Conservation (phyloP, 1,140 invertebrate genomes). For the Bacillus rossius region DNA sequence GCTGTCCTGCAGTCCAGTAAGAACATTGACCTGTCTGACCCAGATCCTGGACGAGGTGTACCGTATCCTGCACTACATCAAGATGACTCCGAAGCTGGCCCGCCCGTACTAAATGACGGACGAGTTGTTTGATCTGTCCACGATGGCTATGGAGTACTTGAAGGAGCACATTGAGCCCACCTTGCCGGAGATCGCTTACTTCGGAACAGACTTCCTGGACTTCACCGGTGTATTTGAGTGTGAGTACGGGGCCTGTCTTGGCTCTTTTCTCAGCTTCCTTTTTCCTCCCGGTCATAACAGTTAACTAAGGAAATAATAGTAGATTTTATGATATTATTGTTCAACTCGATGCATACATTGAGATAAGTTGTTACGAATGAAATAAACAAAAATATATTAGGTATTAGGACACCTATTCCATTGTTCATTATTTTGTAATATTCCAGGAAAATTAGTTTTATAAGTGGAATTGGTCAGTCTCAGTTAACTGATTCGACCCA, state of each 20-base stretch:
- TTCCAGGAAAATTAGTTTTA: too few relatives aligned
- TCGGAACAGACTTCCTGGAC: slow-evolving; percentile 31
- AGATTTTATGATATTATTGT: too few relatives aligned
- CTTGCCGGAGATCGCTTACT: slow-evolving; percentile 36
- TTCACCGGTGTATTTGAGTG: slow-evolving; percentile 17
- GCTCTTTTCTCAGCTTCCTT: not conserved
- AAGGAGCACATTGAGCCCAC: slow-evolving; percentile 36
- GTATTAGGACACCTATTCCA: too few relatives aligned
- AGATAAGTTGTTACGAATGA: not conserved
- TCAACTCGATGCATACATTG: too few relatives aligned
- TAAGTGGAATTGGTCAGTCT: too few relatives aligned
- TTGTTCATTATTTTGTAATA: too few relatives aligned
- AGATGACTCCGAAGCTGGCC: slow-evolving; percentile 25
- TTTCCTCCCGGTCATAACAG: too few relatives aligned
- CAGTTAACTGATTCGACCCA: too few relatives aligned
- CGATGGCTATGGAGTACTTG: slow-evolving; percentile 41
- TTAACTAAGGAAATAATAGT: too few relatives aligned
- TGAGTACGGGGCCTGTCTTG: slow-evolving; percentile 12
- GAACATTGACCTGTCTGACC: slow-evolving; percentile 7
- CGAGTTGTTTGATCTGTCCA: slow-evolving; percentile 38
- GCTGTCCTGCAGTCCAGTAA: too few relatives aligned
- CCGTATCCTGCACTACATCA: slow-evolving; percentile 31
- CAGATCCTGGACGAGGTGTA: slow-evolving; percentile 38
- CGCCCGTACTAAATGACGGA: slow-evolving; percentile 35
- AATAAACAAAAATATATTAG: not conserved